A percentile compares a stretch with the other conserved stretches of the same genome.
Conservation (phyloP, 2,113 vertebrate species). For the Chelonoidis abingdonii region DNA sequence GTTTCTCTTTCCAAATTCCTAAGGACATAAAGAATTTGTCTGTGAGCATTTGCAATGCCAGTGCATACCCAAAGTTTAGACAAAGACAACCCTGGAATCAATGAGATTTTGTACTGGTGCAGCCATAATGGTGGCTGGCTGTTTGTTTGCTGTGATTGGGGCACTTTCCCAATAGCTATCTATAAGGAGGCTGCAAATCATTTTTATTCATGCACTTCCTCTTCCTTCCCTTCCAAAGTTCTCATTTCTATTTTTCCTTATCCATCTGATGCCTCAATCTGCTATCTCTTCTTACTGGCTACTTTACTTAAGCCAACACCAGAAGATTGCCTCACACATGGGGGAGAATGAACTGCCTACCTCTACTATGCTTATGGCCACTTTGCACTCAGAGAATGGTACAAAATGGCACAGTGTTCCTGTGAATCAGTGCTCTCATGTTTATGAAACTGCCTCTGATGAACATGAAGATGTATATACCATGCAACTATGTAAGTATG, state of each 20-base stretch:
- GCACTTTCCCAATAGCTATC: not conserved
- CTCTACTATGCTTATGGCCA: not conserved
- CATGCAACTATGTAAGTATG: not conserved
- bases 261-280: not conserved
- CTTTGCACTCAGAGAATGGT: not conserved
- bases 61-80: not conserved
- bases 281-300: not conserved
- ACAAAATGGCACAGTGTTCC: rapidly evolving
- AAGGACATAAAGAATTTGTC: not conserved
- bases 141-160: not conserved
- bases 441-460: not conserved
- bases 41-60: no score
- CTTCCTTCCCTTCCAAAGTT: not conserved
- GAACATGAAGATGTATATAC: not conserved
- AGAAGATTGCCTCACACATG: not conserved
- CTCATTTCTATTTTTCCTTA: not conserved
- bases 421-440: not conserved
- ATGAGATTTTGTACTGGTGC: not conserved
- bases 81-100: not conserved
- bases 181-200: not conserved
- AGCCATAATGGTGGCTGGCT: not conserved
- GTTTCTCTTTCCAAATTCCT: not conserved
- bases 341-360: not conserved
- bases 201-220: not conserved
- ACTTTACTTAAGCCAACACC: not conserved